A percentile compares a stretch with the other conserved stretches of the same genome.
These are phyloP conservation scores for Camponotus floridanus DNA, from an alignment of 1,140 invertebrate species.

Conservation along the genomic window DNA sequence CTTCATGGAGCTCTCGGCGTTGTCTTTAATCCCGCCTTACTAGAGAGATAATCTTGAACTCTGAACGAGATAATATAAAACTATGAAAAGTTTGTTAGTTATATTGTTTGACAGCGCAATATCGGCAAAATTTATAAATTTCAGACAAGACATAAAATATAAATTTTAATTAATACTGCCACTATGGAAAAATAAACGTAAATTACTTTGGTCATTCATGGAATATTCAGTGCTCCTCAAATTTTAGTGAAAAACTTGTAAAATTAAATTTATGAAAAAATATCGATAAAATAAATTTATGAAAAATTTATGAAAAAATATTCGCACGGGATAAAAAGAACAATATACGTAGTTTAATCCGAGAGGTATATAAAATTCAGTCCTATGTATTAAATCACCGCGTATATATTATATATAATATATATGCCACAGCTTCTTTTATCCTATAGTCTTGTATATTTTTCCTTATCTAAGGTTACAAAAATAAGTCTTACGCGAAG, in stretches of 20 bases:
- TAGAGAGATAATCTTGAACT: conserved; percentile 38
- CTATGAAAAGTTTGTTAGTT: conserved; percentile 38
- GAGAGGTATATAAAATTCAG: background rate
- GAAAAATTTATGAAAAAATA: background rate
- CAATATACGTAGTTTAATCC: background rate
- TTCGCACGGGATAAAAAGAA: background rate
- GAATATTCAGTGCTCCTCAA: background rate
- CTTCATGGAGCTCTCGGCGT: conserved; percentile 22
- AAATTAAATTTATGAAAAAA: conserved; percentile 2
- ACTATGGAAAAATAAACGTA: background rate
- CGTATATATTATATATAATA: no score
- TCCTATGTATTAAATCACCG: background rate
- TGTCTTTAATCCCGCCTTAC: conserved; percentile 52
- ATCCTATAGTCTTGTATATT: background rate
- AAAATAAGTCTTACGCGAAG: conserved; percentile 37
- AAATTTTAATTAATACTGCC: background rate
- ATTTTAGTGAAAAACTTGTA: background rate
- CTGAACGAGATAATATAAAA: conserved; percentile 52
- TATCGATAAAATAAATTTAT: background rate
- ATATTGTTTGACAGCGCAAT: conserved; percentile 2
- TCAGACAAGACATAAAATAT: background rate
- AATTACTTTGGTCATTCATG: background rate
- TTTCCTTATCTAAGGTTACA: conserved; percentile 23
- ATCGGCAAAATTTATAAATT: conserved; percentile 16
- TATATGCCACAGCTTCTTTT: background rate